These are phyloP conservation scores for Lysiphlebus fabarum DNA, from an alignment of 1,140 invertebrate genomes.

Conservation along the genomic window DNA sequence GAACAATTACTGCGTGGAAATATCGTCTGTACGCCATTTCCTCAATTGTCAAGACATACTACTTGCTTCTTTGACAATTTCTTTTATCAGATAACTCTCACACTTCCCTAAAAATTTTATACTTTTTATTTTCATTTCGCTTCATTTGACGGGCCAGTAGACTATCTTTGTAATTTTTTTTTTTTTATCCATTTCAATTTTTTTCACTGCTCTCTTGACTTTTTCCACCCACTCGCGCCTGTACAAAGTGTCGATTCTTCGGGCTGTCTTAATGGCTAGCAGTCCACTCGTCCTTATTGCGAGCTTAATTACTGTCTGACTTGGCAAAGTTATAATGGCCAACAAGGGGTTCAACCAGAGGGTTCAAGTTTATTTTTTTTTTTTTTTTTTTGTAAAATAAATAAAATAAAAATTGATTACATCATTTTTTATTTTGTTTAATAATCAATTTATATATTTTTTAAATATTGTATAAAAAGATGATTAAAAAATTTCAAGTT, in stretches of 20 bases:
- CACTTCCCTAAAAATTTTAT: not conserved
- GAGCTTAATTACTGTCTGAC: constrained; percentile 56
- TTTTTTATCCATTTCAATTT: constrained; percentile 10
- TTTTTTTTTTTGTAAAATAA: constrained; percentile 1
- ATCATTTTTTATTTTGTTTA: too few species aligned
- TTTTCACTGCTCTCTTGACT: constrained; percentile 5
- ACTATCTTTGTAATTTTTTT: constrained; percentile 17
- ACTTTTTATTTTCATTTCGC: constrained; percentile 39
- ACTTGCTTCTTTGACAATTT: constrained; percentile 48
- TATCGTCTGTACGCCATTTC: constrained; percentile 24
- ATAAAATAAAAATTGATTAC: too few species aligned
- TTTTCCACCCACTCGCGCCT: constrained; percentile 35
- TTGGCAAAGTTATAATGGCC: constrained; percentile 55
- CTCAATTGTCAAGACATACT: not conserved
- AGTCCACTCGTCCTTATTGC: constrained; percentile 55
- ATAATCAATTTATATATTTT: too few species aligned
- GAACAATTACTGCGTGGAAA: constrained; percentile 46
- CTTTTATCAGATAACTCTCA: constrained; percentile 47
- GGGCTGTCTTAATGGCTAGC: constrained; percentile 35
- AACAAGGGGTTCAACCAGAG: constrained; percentile 37
- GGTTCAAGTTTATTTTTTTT: constrained; percentile 6
- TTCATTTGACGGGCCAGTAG: constrained; percentile 47
- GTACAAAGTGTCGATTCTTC: constrained; percentile 54
- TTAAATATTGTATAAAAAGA: too few species aligned
- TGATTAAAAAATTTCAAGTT: too few species aligned